phyloP scores from a whole-genome alignment of 2,797 vertebrate species.

The Champsocephalus esox region DNA sequence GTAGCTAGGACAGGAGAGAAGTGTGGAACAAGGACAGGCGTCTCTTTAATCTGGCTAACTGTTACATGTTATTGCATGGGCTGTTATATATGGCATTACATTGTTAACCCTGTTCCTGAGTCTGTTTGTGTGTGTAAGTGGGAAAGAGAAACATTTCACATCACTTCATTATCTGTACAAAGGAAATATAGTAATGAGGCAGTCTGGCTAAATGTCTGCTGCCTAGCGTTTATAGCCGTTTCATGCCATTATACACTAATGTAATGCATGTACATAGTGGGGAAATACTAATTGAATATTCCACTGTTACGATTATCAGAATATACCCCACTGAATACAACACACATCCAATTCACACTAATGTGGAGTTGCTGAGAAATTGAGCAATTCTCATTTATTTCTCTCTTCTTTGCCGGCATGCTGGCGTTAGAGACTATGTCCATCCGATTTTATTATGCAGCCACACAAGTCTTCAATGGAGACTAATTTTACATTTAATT shows the following conservation, averaged over 20 bases:
- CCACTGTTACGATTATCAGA: conserved; percentile 44
- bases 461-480: conserved; percentile 28
- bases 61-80: conserved; percentile 51
- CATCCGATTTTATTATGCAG: conserved; percentile 45
- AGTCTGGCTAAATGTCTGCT: conserved; percentile 37
- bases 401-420: conserved; percentile 15
- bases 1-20: conserved; percentile 26
- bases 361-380: conserved; percentile 27
- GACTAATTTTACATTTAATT: conserved; percentile 45
- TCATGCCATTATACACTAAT: conserved; percentile 56
- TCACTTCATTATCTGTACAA: conserved; percentile 54
- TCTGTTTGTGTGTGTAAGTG: not conserved
- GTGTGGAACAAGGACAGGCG: conserved; percentile 38
- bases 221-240: conserved; percentile 39
- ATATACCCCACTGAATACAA: conserved; percentile 29
- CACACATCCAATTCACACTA: conserved; percentile 21
- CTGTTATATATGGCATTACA: conserved; percentile 49
- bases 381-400: conserved; percentile 25
- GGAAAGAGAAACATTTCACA: conserved; percentile 21
- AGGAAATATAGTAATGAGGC: conserved; percentile 37
- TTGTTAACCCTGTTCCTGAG: conserved; percentile 20
- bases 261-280: conserved; percentile 22
- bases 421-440: conserved; percentile 22
- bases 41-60: conserved; percentile 54
- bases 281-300: conserved; percentile 51